Base-by-base conservation (phyloP, 1,140 invertebrate species). In the Drosophila subpulchrella region DNA sequence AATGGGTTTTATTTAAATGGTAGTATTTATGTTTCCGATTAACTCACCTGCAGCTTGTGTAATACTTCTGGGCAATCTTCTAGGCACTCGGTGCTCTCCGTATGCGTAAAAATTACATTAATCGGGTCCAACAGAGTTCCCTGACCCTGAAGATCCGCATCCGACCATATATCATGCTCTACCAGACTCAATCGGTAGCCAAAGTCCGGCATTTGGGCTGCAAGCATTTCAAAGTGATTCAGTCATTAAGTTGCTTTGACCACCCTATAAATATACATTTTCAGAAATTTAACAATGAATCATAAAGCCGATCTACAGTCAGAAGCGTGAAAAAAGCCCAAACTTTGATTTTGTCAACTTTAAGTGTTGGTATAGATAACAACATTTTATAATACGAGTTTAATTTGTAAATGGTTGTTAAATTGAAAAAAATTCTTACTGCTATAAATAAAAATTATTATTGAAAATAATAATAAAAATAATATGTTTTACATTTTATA, bases 81-180 rank as follows among this genome's bases (percentile, higher is more conserved):
- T 2, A 13, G 32, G 51, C 91, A 92, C 27, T 56, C 70, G 4
- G 34, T 48, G 15, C 84, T 75, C 15, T 53, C 81, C 0, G 91
- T 92, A 58, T 92, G 91, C 36, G 83, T 83, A 10, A 92, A 71
- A 27, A 75, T 73, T 11, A 92, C 76, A 6, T 68, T 62, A 1
- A 47, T n/a, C n/a, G 71, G n/a, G 39, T 75, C 54, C 30, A 91
- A 55, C 17, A 59, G 24, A 12, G 42, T 42, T 8, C 63, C 55
- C 12, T 48, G 65, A 7, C 50, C 48, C 7, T 60, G 50, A 13
- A 80, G 32, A 17, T 56, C 41, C 12, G 58, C 53, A 34, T 62
- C 30, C 41, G 84, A 91, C 91, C 91, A 92, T 13, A 81, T 57
- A 47, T 91, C 84, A 54, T 86, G 90, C 57, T 73, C 71, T 8